These are phyloP conservation scores for Atrina japonica DNA, from an alignment of 2,888 invertebrate species.

Conservation along the genomic window DNA sequence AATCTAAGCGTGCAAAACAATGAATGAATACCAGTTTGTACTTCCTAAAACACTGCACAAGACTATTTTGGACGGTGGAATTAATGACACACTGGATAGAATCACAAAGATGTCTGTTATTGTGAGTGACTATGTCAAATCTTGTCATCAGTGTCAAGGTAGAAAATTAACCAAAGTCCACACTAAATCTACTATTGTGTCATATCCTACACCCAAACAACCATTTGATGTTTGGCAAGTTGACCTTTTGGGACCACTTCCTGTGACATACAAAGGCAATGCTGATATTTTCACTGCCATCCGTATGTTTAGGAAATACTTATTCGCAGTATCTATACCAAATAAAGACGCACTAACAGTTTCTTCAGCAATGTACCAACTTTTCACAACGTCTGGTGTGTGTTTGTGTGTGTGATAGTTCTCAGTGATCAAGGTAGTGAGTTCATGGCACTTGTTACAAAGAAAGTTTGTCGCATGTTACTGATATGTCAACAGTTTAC, in stretches of 20 bases:
- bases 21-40: constrained; percentile 28
- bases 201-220: constrained; percentile 24
- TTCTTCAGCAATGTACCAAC: constrained; percentile 10
- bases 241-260: constrained; percentile 48
- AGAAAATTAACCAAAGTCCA: constrained; percentile 27
- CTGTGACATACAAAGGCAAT: constrained; percentile 6
- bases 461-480: constrained; percentile 44
- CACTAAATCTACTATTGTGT: background rate
- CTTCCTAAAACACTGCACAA: no score
- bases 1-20: constrained; percentile 33
- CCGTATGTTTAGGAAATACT: constrained; percentile 40
- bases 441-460: constrained; percentile 39
- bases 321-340: constrained; percentile 10
- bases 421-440: constrained; percentile 44
- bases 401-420: constrained; percentile 14
- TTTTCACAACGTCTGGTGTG: constrained; percentile 44
- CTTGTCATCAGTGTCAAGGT: constrained; percentile 39
- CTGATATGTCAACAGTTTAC: constrained; percentile 31
- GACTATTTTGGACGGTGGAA: no score
- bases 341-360: constrained; percentile 32
- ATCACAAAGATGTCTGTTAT: constrained; percentile 18
- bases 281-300: constrained; percentile 50
- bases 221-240: constrained; percentile 52
- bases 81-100: no score
- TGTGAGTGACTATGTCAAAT: constrained; percentile 41